Base-by-base conservation (phyloP, 2,797 vertebrate species). In the Gymnopithys bicolor region DNA sequence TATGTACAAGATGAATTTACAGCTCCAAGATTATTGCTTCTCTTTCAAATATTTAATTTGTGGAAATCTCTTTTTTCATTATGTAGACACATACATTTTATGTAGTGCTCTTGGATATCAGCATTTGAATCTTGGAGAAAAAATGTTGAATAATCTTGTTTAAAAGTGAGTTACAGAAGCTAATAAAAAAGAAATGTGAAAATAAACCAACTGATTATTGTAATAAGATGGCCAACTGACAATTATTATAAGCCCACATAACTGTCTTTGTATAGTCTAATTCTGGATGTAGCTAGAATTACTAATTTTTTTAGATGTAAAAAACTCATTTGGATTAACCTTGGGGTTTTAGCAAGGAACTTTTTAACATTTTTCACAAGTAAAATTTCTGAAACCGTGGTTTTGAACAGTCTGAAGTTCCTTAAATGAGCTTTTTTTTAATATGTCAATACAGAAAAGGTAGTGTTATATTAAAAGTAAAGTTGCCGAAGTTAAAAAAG, bases 21-120 rank as follows among this genome's bases (percentile, higher is more conserved):
- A 87, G 21, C 71, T 87, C 43, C 27, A 87, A 69, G 86, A 77
- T 78, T 84, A 90, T 30, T 79, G 25, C 10, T 90, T 85, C 33
- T 74, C 63, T 66, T 93, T 94, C 60, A 76, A 76, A 25, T 75
- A 55, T 39, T 66, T 94, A 84, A 89, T 88, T 96, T 77, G 59
- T 52, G 68, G 39, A 69, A 71, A 78, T 39, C 9, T 90, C 32
- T 94, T 95, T 84, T 74, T 58, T 76, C 32, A 41, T 91, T 87
- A 69, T 28, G 78, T 45, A 73, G 64, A 13, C 22, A 68, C 12
- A 25, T 55, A 64, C 16, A 67, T 86, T 95, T 78, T 43, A 66
- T 35, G 80, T 28, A 32, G 17, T 56, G 35, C 2, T 85, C 56
- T 81, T 83, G 39, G 83, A 83, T 49, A 73, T 32, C 0, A 68